Percentiles rank a stretch among this genome's conserved stretches.
These are phyloP conservation scores for Bibio marci DNA, from an alignment of 2,888 invertebrate genomes.

Conservation along the genomic window DNA sequence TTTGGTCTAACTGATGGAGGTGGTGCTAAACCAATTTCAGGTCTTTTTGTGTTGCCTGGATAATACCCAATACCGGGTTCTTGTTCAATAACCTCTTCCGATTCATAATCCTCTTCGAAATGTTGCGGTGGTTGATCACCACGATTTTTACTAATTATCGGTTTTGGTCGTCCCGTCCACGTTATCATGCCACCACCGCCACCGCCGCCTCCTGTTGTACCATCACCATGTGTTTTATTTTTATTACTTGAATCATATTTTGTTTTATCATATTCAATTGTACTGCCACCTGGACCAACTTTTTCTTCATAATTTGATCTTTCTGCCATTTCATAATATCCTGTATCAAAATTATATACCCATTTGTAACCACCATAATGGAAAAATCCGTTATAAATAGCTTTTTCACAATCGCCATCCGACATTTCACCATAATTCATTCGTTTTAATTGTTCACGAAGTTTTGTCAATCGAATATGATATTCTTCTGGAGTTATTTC, in stretches of 20 bases:
- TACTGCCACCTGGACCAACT: background rate
- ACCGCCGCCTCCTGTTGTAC: background rate
- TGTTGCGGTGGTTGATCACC: conserved; percentile 28
- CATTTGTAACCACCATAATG: conserved; percentile 4
- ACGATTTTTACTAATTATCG: conserved; percentile 20
- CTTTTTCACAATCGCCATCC: background rate
- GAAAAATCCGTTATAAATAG: conserved; percentile 3
- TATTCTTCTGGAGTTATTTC: conserved; percentile 2
- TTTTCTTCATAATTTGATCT: background rate
- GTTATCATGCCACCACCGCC: background rate
- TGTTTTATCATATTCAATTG: background rate
- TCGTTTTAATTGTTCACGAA: conserved; percentile 1
- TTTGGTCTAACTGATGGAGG: background rate
- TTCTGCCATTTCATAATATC: conserved; percentile 1
- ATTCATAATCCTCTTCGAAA: conserved; percentile 17
- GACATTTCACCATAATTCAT: conserved; percentile 3
- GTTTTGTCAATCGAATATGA: background rate
- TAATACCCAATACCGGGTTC: conserved; percentile 9
- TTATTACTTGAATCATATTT: conserved; percentile 1
- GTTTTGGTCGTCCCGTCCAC: conserved; percentile 10
- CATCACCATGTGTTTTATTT: background rate
- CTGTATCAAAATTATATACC: conserved; percentile 2
- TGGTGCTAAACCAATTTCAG: background rate
- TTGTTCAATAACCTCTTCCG: conserved; percentile 20
- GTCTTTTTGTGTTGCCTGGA: background rate